phyloP scores from a whole-genome alignment of 1,140 invertebrate species.

The Drosophila tropicalis region DNA sequence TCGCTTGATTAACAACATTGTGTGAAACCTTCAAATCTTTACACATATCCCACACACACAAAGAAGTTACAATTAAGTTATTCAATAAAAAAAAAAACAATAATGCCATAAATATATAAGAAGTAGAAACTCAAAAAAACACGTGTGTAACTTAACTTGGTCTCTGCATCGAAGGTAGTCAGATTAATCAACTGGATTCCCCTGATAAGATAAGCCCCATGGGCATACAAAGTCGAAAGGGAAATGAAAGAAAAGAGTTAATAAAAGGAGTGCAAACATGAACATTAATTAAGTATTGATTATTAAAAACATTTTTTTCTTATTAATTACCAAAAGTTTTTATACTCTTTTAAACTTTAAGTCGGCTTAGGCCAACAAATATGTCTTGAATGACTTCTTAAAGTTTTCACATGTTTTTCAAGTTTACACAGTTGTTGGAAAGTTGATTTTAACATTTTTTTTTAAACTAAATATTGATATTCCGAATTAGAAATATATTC shows the following conservation, averaged over 20 bases:
- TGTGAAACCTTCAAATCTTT: slow-evolving; percentile 42
- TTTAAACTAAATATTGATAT: too few species aligned
- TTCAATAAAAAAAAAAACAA: slow-evolving; percentile 49
- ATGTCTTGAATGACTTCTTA: too few species aligned
- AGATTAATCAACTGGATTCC: slow-evolving; percentile 41
- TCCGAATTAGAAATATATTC: too few species aligned
- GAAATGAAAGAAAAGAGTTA: neutral
- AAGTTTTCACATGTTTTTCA: too few species aligned
- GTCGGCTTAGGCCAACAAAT: too few species aligned
- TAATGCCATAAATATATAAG: neutral
- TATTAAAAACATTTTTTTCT: neutral
- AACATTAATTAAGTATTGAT: slow-evolving; percentile 3
- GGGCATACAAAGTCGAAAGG: neutral
- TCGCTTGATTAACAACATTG: slow-evolving; percentile 61
- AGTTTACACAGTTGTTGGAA: too few species aligned
- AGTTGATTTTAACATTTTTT: too few species aligned
- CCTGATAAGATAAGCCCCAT: neutral
- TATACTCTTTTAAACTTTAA: too few species aligned
- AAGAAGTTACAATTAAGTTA: slow-evolving; percentile 41
- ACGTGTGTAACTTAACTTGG: slow-evolving; percentile 58
- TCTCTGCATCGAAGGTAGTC: slow-evolving; percentile 27
- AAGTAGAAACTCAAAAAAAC: slow-evolving; percentile 43
- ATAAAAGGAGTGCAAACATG: neutral
- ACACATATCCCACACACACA: slow-evolving; percentile 13
- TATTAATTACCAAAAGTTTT: too few species aligned